Evolutionary conservation across 2,797 vertebrate species (phyloP), one percentile per base, ranked within the genome.

Genomic region (Hoplostethus mediterraneus): DNA sequence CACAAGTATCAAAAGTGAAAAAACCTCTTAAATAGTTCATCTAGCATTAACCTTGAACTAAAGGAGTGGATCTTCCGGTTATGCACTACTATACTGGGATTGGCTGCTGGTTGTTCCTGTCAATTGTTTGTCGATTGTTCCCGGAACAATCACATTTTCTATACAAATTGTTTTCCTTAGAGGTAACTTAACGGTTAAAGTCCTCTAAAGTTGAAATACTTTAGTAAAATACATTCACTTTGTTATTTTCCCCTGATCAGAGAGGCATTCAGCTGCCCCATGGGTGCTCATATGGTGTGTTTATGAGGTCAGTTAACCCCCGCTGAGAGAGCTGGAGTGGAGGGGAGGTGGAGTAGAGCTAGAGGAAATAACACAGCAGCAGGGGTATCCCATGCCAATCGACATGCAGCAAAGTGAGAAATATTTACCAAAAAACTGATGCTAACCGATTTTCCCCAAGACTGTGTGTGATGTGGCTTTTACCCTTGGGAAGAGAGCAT

Each of bases 341-440:
- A 89, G 84, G 76, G 77, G 80, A 85, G 76, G 77, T 79, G 71
- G 79, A 81, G 78, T 49, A 69, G 73, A 63, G 88, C 89, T 73
- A 57, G 81, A 92, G 92, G 92, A 94, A 94, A 93, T 92, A 91
- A 92, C 92, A 91, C 80, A 91, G 67, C 92, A 87, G 83, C 76
- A 25, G 92, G 91, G 74, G 28, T 28, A 60, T 86, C 87, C 77
- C 57, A 75, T 82, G 87, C 87, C 91, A 93, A 90, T 94, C 90
- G 92, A 77, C 88, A 68, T 78, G 84, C 68, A 51, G 82, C 71
- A 82, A 92, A 89, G 84, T 77, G 83, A 88, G 82, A 80, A 84
- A 77, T 74, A 81, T 87, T 72, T 81, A 73, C 80, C 63, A 59
- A 83, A 72, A 76, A 66, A 77, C 60, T 38, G 68, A 59, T 42